phyloP scores from a whole-genome alignment of 2,888 invertebrate genomes.

The Sesamia inferens region DNA sequence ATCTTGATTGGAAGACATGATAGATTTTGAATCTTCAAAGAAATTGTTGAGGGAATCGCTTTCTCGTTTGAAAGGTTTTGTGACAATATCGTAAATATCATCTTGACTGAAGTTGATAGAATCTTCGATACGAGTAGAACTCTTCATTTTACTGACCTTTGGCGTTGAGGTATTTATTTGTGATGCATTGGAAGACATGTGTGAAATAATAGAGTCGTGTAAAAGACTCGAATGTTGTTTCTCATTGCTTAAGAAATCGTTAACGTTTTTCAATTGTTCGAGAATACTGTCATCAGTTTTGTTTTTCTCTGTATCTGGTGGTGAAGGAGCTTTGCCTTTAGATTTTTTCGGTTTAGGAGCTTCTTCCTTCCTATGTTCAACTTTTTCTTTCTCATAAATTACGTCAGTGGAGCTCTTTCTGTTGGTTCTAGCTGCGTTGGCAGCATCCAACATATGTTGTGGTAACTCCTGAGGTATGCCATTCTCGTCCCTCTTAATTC shows the following conservation, averaged over 20 bases:
- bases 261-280: conserved; percentile 82
- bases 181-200: conserved; percentile 70
- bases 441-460: conserved; percentile 93
- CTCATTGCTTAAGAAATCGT: conserved; percentile 84
- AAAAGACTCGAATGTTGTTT: conserved; percentile 83
- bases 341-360: conserved; percentile 88
- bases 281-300: conserved; percentile 87
- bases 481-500: conserved; percentile 90
- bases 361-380: conserved; percentile 80
- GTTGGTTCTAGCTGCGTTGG: conserved; percentile 92
- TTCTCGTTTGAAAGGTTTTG: conserved; percentile 86
- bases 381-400: conserved; percentile 77
- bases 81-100: conserved; percentile 89
- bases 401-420: conserved; percentile 89
- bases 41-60: conserved; percentile 87
- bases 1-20: conserved; percentile 86
- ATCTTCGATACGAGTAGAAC: conserved; percentile 79
- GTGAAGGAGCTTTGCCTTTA: conserved; percentile 94
- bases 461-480: conserved; percentile 93
- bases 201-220: conserved; percentile 73
- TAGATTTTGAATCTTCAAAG: conserved; percentile 86
- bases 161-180: conserved; percentile 87
- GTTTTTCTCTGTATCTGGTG: conserved; percentile 90
- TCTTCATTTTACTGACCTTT: conserved; percentile 83
- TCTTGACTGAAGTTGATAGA: conserved; percentile 87